Evolutionary conservation across 2,113 vertebrate species (phyloP), one percentile per base, ranked within the genome.

Genomic region (Pyxicephalus adspersus): DNA sequence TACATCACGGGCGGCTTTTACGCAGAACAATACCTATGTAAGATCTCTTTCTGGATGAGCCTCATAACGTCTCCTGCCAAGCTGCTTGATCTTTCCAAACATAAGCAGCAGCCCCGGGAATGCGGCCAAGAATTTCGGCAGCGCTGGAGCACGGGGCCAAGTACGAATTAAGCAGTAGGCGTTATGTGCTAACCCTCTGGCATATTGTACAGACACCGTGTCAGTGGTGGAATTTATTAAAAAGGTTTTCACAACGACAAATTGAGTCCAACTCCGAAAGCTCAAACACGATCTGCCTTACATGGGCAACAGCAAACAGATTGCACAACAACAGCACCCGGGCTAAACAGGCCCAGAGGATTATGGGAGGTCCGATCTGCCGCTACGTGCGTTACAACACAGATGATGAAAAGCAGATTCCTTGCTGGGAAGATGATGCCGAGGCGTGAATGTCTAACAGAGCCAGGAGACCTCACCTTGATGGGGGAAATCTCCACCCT

Each of bases 161-260:
- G 79, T 73, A 74, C 18, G 79, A 81, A 65, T 81, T 74, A 81
- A 81, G 80, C 71, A 75, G 80, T 82, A 82, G 80, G 80, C 71
- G 80, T 71, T 82, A 75, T 82, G 80, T 82, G 80, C 80, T 75
- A 73, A 73, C 80, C 66, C 71, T 82, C 70, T 82, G 80, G 80
- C 80, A 82, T 82, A 75, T 82, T 82, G 74, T 82, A 82, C 50
- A 66, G 80, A 82, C 80, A 75, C 61, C 8, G 80, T 82, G 71
- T 75, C 70, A 82, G 70, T 50, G 8, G 80, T 58, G 71, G 80
- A 58, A 82, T 82, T 82, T 82, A 74, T 82, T 57, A 66, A 57
- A 26, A 58, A 66, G 80, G 80, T 66, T 82, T 82, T 82, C 80
- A 82, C 75, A 52, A 82, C 80, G 68, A 82, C 80, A 82, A 82